Percentiles rank a stretch among this genome's conserved stretches.
Conservation (phyloP, 2,113 vertebrate genomes). For the Todiramphus saurophagus region DNA sequence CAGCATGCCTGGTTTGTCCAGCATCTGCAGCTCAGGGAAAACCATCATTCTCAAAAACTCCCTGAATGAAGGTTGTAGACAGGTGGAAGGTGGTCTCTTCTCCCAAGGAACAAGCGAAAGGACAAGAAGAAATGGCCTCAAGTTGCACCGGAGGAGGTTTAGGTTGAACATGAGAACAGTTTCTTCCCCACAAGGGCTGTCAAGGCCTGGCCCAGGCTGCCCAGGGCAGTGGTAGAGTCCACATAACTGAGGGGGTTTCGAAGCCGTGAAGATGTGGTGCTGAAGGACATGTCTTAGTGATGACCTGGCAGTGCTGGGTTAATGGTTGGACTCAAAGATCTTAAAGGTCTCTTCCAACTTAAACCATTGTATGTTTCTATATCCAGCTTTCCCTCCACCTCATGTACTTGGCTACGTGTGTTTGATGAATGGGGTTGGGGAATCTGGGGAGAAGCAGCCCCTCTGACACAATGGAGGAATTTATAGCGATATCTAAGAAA, state of each 20-base stretch:
- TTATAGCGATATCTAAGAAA: background rate
- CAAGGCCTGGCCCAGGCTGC: background rate
- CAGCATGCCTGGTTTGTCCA: background rate
- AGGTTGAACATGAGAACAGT: background rate
- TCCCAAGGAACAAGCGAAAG: background rate
- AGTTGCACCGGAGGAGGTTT: background rate
- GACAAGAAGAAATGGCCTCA: background rate
- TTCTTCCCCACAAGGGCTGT: background rate
- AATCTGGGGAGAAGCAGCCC: background rate
- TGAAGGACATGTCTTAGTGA: background rate
- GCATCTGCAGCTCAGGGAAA: background rate
- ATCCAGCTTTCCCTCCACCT: background rate
- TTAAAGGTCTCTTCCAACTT: no score
- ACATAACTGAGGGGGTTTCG: background rate
- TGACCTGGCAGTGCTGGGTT: no score
- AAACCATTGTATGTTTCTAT: no score
- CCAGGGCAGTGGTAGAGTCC: background rate
- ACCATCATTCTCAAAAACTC: background rate
- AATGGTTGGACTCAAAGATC: no score
- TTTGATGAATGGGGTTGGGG: background rate
- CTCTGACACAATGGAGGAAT: background rate
- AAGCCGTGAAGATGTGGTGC: background rate
- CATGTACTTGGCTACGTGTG: rapidly evolving
- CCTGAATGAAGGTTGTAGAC: background rate
- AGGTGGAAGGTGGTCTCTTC: background rate